Evolutionary conservation across 1,140 invertebrate species (phyloP), one percentile per base, ranked within the genome.

Genomic region (Zophobas atratus): DNA sequence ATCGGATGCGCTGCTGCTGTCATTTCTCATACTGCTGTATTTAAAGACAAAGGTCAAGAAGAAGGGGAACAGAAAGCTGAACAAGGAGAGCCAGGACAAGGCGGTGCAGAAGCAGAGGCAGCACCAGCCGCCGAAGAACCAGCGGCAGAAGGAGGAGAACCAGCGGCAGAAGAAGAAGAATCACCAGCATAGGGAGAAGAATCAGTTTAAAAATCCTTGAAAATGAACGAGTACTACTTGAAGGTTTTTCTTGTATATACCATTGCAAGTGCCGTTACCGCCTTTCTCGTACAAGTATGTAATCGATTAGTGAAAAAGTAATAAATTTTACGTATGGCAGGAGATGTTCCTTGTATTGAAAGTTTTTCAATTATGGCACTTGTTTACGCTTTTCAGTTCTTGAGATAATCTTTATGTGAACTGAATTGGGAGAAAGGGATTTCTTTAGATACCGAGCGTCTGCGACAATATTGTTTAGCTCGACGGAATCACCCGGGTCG

Each of bases 301-400:
- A 67, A 67, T 33, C 41, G 43, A 67, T 46, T 43, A 33, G 60
- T 41, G 38, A 67, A 43, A 33, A 67, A 67, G 33, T 67, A 67
- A 67, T 6, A 51, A 51, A 51, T n/a, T 20, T 20, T 20, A 20
- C 20, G 20, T 20, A 20, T 20, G 20, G 20, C 20, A 20, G 20
- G 20, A 20, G 20, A 20, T 20, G 20, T 20, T 20, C 20, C 20
- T 20, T 20, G 20, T 20, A 20, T 20, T 20, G 20, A 20, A 20
- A 20, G 20, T 20, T 20, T 20, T 20, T 20, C 20, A 20, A 20
- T 20, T 20, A 20, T 20, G 20, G 20, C 20, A 20, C 20, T 20
- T 20, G 20, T 20, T 20, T 20, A 20, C 20, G 20, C 20, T 20
- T 20, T 20, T 20, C 20, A 20, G 20, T 20, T 20, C 20, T 20